Evolutionary conservation across 2,797 vertebrate genomes (phyloP).

Genomic region (Anguilla anguilla): DNA sequence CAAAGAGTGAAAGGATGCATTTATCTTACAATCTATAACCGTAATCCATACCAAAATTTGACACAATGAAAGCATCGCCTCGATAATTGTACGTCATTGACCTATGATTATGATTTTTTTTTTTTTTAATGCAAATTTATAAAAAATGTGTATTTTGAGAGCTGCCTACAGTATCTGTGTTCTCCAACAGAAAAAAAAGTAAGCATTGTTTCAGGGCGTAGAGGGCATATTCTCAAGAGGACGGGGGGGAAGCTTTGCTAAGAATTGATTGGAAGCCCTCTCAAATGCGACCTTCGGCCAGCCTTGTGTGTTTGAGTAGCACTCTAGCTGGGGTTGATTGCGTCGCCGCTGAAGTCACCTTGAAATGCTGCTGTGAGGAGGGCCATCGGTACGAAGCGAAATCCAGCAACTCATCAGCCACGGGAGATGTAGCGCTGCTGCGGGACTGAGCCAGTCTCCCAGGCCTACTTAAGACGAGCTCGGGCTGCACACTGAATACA

Average conservation of each 20-base stretch:
- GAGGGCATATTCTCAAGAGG: not conserved
- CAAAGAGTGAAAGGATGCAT: conserved; percentile 30
- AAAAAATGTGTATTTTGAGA: not conserved
- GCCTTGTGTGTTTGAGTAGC: conserved; percentile 39
- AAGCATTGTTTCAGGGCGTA: not conserved
- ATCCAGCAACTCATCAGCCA: conserved; percentile 18
- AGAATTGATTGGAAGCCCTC: conserved; percentile 32
- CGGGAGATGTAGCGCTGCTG: conserved; percentile 4
- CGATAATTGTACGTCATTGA: not conserved
- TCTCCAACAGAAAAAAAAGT: not conserved
- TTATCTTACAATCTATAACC: not conserved
- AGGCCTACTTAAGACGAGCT: conserved; percentile 18
- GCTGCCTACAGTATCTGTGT: not conserved
- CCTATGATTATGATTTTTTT: not conserved
- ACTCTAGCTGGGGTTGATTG: conserved; percentile 21
- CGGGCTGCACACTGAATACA: conserved; percentile 2
- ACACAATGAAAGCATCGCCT: not conserved
- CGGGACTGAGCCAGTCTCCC: conserved; percentile 13
- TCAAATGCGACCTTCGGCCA: conserved; percentile 38
- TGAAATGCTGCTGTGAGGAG: conserved; percentile 6
- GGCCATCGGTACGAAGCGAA: not conserved
- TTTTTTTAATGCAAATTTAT: not conserved
- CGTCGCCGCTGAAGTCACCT: conserved; percentile 28
- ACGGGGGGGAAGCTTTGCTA: not conserved
- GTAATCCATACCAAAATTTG: not conserved